Percentiles rank a stretch among this genome's conserved stretches.
phyloP scores from a whole-genome alignment of 2,888 invertebrate genomes.

The Lithosia quadra region DNA sequence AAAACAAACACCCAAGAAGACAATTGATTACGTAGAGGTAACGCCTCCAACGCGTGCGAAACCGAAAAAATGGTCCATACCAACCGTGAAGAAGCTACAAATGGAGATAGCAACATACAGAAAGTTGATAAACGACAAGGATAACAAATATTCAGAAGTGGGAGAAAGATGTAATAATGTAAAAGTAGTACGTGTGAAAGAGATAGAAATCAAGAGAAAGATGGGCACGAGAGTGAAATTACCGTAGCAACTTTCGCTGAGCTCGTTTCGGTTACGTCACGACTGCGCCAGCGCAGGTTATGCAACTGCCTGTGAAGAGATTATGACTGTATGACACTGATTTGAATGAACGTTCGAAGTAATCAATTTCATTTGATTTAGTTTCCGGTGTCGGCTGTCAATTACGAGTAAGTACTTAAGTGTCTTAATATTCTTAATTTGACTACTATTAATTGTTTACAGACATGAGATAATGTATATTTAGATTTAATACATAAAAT shows the following conservation, averaged over 20 bases:
- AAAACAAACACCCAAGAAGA: constrained; percentile 67
- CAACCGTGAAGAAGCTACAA: constrained; percentile 72
- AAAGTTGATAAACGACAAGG: constrained; percentile 59
- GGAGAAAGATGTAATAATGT: constrained; percentile 56
- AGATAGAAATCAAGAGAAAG: constrained; percentile 73
- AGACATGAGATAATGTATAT: constrained; percentile 20
- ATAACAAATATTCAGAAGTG: constrained; percentile 58
- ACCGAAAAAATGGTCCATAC: constrained; percentile 72
- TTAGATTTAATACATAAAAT: not conserved
- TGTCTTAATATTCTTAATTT: constrained; percentile 29
- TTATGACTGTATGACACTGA: constrained; percentile 83
- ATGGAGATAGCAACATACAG: constrained; percentile 65
- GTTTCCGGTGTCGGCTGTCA: constrained; percentile 65
- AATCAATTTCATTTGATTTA: constrained; percentile 70
- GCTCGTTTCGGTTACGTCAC: constrained; percentile 84
- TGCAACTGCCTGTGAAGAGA: constrained; percentile 72
- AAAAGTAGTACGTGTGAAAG: constrained; percentile 56
- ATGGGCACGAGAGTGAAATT: constrained; percentile 82
- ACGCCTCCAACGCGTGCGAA: constrained; percentile 78
- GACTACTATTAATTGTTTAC: not conserved
- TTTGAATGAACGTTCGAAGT: constrained; percentile 79
- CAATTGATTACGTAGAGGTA: constrained; percentile 76
- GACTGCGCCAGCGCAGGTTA: constrained; percentile 67
- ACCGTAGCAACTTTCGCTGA: constrained; percentile 83
- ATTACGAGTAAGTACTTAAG: constrained; percentile 37